phyloP scores from a whole-genome alignment of 2,113 vertebrate species.

The Talpa occidentalis region DNA sequence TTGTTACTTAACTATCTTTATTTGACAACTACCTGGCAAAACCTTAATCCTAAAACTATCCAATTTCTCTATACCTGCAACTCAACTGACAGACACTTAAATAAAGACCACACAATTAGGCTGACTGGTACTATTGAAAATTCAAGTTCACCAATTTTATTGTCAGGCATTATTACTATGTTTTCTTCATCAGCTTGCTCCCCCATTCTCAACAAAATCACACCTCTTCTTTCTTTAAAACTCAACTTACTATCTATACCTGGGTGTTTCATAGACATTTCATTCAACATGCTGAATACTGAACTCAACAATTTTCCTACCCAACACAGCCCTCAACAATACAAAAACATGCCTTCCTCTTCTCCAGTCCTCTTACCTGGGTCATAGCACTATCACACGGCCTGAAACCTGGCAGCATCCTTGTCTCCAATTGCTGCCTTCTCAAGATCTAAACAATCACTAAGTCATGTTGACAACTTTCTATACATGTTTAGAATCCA shows the following conservation, averaged over 20 bases:
- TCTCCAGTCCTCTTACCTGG: background rate
- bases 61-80: background rate
- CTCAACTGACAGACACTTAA: background rate
- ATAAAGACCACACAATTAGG: slow-evolving; percentile 14
- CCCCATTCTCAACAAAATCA: background rate
- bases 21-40: slow-evolving; percentile 14
- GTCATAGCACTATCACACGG: background rate
- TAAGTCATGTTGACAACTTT: slow-evolving; percentile 15
- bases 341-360: background rate
- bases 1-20: slow-evolving; percentile 10
- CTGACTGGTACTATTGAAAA: background rate
- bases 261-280: background rate
- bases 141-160: slow-evolving; percentile 18
- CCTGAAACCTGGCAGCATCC: background rate
- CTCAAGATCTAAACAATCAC: background rate
- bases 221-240: slow-evolving; percentile 23
- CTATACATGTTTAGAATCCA: background rate
- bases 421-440: background rate
- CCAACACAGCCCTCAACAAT: background rate
- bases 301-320: background rate
- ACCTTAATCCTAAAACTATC: background rate
- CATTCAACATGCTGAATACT: background rate
- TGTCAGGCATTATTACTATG: background rate
- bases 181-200: background rate
- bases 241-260: background rate